Percentiles rank a stretch among this genome's conserved stretches.
phyloP scores from a whole-genome alignment of 1,140 invertebrate species.

The Chironomus tepperi region DNA sequence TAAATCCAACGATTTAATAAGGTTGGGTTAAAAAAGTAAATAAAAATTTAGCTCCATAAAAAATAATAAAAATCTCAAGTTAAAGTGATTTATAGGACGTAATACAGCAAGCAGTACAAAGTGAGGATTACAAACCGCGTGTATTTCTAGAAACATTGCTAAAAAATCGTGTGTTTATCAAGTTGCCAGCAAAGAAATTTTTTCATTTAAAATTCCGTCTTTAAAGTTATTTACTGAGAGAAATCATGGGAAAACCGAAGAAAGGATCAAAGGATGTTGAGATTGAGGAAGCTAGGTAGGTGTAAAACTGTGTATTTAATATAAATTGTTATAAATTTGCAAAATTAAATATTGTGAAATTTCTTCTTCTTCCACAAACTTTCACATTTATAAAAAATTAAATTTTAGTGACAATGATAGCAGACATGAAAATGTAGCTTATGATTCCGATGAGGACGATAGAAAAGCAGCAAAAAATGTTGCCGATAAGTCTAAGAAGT shows the following conservation, averaged over 20 bases:
- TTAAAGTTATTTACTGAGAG: neutral
- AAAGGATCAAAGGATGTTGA: constrained; percentile 55
- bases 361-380: constrained; percentile 32
- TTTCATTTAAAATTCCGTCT: neutral
- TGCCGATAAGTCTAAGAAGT: constrained; percentile 33
- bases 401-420: constrained; percentile 45
- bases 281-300: constrained; percentile 54
- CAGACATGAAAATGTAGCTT: constrained; percentile 35
- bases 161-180: neutral
- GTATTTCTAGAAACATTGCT: neutral
- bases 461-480: constrained; percentile 31
- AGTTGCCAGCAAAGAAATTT: neutral
- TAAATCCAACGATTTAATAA: too few species aligned
- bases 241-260: constrained; percentile 56
- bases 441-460: constrained; percentile 33
- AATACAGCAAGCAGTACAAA: neutral
- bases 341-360: constrained; percentile 35
- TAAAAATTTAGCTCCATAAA: too few species aligned
- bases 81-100: too few species aligned
- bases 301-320: constrained; percentile 31
- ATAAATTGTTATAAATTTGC: constrained; percentile 25
- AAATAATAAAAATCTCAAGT: too few species aligned
- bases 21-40: too few species aligned
- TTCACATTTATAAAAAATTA: constrained; percentile 24
- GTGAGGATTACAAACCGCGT: too few species aligned